Conservation (phyloP, 2,797 vertebrate species). For the Siniperca undulata region DNA sequence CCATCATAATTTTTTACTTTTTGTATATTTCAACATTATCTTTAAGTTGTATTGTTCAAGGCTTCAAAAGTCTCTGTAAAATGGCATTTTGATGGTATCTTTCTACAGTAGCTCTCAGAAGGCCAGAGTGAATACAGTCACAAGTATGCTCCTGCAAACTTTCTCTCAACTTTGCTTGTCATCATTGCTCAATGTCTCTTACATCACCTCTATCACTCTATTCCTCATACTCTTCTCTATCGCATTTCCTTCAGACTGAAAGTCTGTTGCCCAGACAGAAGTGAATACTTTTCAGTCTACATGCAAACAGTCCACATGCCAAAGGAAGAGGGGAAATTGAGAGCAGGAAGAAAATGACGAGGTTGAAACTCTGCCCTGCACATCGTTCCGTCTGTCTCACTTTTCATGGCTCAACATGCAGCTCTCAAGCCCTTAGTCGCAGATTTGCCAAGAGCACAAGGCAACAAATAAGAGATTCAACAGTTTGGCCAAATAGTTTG, state of each 20-base stretch:
- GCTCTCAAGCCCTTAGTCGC: background rate
- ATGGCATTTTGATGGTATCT: background rate
- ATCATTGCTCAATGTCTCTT: slow-evolving; percentile 25
- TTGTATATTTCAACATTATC: background rate
- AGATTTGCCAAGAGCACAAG: background rate
- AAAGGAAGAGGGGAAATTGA: slow-evolving; percentile 34
- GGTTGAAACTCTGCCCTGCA: slow-evolving; percentile 25
- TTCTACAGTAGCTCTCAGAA: background rate
- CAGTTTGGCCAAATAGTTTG: background rate
- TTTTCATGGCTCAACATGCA: slow-evolving; percentile 25
- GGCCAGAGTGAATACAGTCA: background rate
- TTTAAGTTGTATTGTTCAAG: background rate
- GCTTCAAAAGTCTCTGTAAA: background rate
- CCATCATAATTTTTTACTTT: background rate
- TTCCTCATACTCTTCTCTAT: background rate
- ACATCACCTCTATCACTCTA: slow-evolving; percentile 5
- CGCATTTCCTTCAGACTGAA: slow-evolving; percentile 23
- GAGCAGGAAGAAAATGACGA: slow-evolving; percentile 44
- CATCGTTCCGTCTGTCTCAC: background rate
- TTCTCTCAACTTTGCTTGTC: slow-evolving; percentile 5
- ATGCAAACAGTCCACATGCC: slow-evolving; percentile 36
- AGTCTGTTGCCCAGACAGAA: slow-evolving; percentile 39
- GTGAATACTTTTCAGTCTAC: slow-evolving; percentile 30
- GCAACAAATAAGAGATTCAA: background rate
- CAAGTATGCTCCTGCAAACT: background rate